Base-by-base conservation (phyloP, 2,113 vertebrate genomes). In the Gobius niger region DNA sequence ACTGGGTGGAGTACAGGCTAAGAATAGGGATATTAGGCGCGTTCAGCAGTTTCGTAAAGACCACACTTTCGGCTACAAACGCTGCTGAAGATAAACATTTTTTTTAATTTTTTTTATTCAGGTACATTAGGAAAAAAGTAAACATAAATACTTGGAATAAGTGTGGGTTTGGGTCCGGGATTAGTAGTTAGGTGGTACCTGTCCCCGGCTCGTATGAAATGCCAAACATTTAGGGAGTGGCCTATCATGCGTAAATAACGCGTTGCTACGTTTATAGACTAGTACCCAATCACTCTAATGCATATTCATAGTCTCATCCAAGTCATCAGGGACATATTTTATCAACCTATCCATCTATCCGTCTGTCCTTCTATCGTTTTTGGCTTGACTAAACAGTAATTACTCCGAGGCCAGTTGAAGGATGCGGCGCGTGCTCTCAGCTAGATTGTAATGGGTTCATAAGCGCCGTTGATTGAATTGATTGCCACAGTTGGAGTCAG, bases 371-470 rank as follows among this genome's bases (percentile, higher is more conserved):
- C 80, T 60, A 50, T 77, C 65, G 42, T 18, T 74, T 78, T 79
- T 77, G 72, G 75, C 78, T 68, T 76, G 81, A 72, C 80, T 87
- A 81, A 87, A 85, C 65, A 76, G 84, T 89, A 85, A 89, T 87
- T 86, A 88, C 83, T 83, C 76, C 34, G 76, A 82, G 83, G 82
- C 89, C 89, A 78, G 82, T 79, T 73, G 82, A 81, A 82, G 84
- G 86, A 86, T 87, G 82, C 82, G 66, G 78, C 69, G 74, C 78
- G 82, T 77, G 83, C 86, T 85, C 86, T 89, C 87, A 86, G 82
- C 85, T 53, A 89, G 88, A 91, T 86, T 87, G 88, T 89, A 91
- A 91, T 91, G 89, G 87, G 66, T 88, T 89, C 86, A 86, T 91
- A 87, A 89, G 86, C 85, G 47, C 84, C 53, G 85, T 81, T 91